Evolutionary conservation across 2,797 vertebrate genomes (phyloP), one percentile per base, ranked within the genome.

Genomic region (Scolopax rusticola): DNA sequence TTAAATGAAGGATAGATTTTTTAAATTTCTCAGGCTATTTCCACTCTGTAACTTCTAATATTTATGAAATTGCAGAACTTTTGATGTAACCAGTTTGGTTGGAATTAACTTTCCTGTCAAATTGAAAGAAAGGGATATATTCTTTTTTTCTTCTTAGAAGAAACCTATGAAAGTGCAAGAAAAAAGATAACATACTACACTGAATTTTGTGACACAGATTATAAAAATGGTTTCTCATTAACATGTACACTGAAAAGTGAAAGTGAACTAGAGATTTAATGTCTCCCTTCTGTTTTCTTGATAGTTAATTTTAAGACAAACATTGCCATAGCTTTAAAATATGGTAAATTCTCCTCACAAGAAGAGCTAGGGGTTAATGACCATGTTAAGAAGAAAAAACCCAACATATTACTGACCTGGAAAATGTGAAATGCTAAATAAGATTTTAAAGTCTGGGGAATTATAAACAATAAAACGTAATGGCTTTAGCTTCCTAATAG

Each of bases 361-460:
- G 27, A 87, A 70, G 24, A 91, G 15, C 23, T 84, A 40, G 7
- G 47, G 50, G 33, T 74, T 74, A 96, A 82, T 54, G 47, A 60
- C 6, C 41, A 8, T 45, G 77, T 71, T 75, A 32, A 91, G 45
- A 67, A 84, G 30, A 19, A 74, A 68, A 74, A 73, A 67, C 43
- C 13, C 27, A 69, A 54, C 28, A 8, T 87, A 81, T 65, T 90
- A 81, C n/a, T 89, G 75, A 88, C 70, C 60, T 85, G 63, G 45
- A 91, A 94, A 96, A 86, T 82, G 11, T 51, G 32, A 90, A 97
- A 92, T 74, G 15, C 43, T 20, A 67, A 88, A 82, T 61, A 54
- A 93, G 41, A 74, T 6, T 70, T 71, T 28, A 47, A 45, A 89
- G 27, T 63, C 12, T 84, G 33, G 43, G 18, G 67, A 84, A 84